Evolutionary conservation across 2,797 vertebrate genomes (phyloP).

Genomic region (Gymnopithys bicolor): DNA sequence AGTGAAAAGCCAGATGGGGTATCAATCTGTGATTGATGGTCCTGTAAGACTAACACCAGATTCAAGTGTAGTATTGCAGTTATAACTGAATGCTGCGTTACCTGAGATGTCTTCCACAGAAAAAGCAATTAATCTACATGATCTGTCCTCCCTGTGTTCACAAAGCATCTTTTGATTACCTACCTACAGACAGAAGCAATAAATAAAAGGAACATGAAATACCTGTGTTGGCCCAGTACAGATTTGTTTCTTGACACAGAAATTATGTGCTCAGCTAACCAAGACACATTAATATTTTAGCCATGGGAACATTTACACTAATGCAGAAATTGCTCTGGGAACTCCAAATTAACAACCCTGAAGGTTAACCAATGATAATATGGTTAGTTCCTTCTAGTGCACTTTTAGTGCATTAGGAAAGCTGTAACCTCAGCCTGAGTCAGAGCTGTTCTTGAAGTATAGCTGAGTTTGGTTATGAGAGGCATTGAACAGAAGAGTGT

Average conservation of each 20-base stretch:
- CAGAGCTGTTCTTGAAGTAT: neutral
- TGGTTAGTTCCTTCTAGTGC: neutral
- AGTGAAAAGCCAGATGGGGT: neutral
- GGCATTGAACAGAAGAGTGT: neutral
- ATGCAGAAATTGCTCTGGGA: neutral
- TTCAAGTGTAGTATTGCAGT: neutral
- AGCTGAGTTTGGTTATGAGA: neutral
- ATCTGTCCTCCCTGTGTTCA: neutral
- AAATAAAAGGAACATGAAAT: neutral
- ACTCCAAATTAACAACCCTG: neutral
- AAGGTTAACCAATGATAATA: neutral
- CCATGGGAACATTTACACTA: neutral
- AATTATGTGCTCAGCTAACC: neutral
- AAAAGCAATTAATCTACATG: neutral
- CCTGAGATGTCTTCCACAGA: neutral
- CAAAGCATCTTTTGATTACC: neutral
- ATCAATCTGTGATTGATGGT: neutral
- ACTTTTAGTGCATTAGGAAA: neutral
- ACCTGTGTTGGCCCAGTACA: neutral
- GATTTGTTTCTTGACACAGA: neutral
- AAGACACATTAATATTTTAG: neutral
- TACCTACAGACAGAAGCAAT: neutral
- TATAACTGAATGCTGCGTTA: neutral
- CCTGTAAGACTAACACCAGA: neutral
- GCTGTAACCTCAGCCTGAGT: neutral